Conservation (phyloP, 2,888 invertebrate species). For the Aphodius granarius region DNA sequence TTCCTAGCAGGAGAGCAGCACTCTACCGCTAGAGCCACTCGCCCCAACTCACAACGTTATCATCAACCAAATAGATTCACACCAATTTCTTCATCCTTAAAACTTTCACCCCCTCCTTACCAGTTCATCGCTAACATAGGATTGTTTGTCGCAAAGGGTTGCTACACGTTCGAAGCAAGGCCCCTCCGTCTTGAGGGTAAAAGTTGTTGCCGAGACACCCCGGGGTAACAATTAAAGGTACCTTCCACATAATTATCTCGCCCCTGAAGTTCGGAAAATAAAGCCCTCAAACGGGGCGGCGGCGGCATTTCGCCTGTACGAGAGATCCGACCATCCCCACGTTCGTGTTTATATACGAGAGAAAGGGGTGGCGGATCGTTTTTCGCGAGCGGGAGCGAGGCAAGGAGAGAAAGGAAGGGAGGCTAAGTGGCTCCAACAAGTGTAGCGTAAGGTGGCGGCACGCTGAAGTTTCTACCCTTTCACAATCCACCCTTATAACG, state of each 20-base stretch:
- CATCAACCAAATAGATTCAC: too few species aligned
- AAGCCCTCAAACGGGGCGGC: not conserved
- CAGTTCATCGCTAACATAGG: not conserved
- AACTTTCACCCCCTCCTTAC: too few species aligned
- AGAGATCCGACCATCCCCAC: not conserved
- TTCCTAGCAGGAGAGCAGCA: too few species aligned
- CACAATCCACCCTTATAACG: not conserved
- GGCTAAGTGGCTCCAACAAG: slow-evolving; percentile 44
- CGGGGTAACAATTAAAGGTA: slow-evolving; percentile 42
- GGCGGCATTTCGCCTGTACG: not conserved
- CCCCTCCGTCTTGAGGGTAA: not conserved
- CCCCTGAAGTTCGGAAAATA: not conserved
- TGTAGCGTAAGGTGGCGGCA: slow-evolving; percentile 40
- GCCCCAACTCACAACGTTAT: too few species aligned
- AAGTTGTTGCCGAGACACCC: slow-evolving; percentile 18
- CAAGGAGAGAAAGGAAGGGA: slow-evolving; percentile 16
- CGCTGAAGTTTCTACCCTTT: slow-evolving; percentile 33
- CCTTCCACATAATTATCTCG: slow-evolving; percentile 29
- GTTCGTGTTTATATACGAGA: not conserved
- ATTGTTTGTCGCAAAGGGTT: not conserved
- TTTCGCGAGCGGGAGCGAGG: not conserved
- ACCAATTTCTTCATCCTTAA: too few species aligned
- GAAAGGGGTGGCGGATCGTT: not conserved
- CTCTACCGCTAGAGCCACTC: too few species aligned
- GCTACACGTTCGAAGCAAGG: not conserved